phyloP scores from a whole-genome alignment of 2,797 vertebrate genomes.

The Merluccius polli region DNA sequence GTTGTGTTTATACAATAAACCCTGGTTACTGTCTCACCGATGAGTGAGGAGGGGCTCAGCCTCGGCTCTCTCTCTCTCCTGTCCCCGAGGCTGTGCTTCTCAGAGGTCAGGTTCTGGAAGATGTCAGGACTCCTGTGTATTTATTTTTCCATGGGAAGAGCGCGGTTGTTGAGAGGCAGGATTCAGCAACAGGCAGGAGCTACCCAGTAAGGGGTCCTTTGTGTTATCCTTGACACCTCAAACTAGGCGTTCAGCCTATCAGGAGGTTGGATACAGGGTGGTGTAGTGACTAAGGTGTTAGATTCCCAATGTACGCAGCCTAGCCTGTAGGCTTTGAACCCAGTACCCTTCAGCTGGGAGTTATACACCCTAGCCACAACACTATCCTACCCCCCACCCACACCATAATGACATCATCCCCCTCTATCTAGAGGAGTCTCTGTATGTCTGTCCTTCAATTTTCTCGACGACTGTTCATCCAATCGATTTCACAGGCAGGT shows the following conservation, averaged over 20 bases:
- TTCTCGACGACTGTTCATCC: too few species aligned
- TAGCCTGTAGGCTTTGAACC: not conserved
- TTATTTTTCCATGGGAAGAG: not conserved
- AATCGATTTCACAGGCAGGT: too few species aligned
- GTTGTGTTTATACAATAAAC: slow-evolving; percentile 32
- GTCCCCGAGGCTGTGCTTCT: not conserved
- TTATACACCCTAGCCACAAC: not conserved
- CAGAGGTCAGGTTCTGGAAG: not conserved
- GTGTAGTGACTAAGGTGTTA: not conserved
- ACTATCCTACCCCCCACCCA: not conserved
- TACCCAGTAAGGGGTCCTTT: not conserved
- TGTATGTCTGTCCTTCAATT: too few species aligned
- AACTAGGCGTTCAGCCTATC: not conserved
- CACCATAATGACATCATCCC: too few species aligned
- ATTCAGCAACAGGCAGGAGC: not conserved
- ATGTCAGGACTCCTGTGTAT: not conserved
- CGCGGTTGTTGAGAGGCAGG: not conserved
- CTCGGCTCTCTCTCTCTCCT: slow-evolving; percentile 20
- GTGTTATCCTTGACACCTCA: not conserved
- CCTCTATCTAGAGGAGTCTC: too few species aligned
- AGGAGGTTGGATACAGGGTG: not conserved
- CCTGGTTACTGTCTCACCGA: slow-evolving; percentile 48
- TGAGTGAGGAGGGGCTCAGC: slow-evolving; percentile 42
- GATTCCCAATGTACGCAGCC: not conserved
- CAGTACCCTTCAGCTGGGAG: not conserved